phyloP scores from a whole-genome alignment of 2,113 vertebrate genomes.

The Gopherus evgoodei region DNA sequence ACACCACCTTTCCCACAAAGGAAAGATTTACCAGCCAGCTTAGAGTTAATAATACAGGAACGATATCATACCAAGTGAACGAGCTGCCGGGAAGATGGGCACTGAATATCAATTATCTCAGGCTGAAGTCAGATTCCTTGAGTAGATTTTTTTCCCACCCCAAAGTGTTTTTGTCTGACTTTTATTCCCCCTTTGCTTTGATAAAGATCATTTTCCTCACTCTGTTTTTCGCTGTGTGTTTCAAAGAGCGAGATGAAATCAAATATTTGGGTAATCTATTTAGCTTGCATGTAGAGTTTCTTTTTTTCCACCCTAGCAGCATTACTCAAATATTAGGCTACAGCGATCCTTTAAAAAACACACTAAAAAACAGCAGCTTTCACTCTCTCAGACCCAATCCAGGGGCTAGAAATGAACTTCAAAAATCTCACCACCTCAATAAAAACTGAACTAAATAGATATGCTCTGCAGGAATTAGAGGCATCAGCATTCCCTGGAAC shows the following conservation, averaged over 20 bases:
- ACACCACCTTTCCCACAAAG: no score
- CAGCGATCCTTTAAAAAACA: background rate
- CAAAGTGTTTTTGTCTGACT: background rate
- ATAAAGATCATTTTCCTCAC: background rate
- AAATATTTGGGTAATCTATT: background rate
- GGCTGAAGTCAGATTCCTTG: background rate
- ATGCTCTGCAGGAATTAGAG: background rate
- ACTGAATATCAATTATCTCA: background rate
- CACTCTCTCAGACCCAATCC: background rate
- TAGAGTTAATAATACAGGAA: background rate
- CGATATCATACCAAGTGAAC: background rate
- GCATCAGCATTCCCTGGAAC: background rate
- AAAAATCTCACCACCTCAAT: background rate
- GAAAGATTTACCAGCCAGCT: background rate
- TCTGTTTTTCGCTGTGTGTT: background rate
- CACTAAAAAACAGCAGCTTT: background rate
- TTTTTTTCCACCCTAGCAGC: background rate
- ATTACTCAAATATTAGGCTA: background rate
- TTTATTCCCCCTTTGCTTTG: background rate
- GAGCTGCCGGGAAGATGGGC: background rate
- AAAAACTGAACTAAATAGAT: background rate
- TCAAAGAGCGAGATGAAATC: background rate
- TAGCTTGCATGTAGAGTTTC: background rate
- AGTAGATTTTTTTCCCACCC: background rate
- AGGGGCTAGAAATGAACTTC: slow-evolving; percentile 10